phyloP scores from a whole-genome alignment of 1,140 invertebrate genomes.

The Ips nitidus region DNA sequence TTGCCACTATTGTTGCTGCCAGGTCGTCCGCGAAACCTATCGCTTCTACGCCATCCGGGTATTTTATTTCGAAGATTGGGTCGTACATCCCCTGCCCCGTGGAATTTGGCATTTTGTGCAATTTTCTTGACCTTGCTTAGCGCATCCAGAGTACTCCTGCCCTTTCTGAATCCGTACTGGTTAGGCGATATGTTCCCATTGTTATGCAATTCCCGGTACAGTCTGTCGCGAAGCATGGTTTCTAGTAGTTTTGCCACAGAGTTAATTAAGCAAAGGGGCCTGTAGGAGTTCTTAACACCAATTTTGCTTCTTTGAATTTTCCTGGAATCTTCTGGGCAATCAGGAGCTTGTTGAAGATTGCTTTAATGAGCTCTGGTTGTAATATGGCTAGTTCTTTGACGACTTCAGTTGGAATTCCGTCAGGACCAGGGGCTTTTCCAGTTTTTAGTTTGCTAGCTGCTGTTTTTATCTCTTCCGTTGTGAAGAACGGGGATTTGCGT shows the following conservation, averaged over 20 bases:
- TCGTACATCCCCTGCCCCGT: not conserved
- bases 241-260: too few relatives aligned
- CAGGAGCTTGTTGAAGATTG: too few relatives aligned
- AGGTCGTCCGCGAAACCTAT: constrained; percentile 16
- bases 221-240: too few relatives aligned
- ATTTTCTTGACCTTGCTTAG: not conserved
- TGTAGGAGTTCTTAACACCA: not conserved
- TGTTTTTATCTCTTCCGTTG: constrained; percentile 6
- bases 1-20: not conserved
- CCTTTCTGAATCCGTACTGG: not conserved
- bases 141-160: not conserved
- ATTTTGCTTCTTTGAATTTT: not conserved
- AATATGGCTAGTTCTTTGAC: too few relatives aligned
- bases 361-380: not conserved
- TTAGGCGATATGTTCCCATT: not conserved
- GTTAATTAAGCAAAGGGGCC: not conserved
- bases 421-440: constrained; percentile 22
- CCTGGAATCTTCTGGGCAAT: too few relatives aligned
- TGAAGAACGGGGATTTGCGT: not conserved
- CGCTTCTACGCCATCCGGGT: not conserved
- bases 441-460: constrained; percentile 13
- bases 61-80: not conserved
- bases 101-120: not conserved
- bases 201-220: too few relatives aligned
- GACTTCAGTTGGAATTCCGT: constrained; percentile 20